Base-by-base conservation (phyloP, 2,113 vertebrate species). In the Oryzias celebensis region DNA sequence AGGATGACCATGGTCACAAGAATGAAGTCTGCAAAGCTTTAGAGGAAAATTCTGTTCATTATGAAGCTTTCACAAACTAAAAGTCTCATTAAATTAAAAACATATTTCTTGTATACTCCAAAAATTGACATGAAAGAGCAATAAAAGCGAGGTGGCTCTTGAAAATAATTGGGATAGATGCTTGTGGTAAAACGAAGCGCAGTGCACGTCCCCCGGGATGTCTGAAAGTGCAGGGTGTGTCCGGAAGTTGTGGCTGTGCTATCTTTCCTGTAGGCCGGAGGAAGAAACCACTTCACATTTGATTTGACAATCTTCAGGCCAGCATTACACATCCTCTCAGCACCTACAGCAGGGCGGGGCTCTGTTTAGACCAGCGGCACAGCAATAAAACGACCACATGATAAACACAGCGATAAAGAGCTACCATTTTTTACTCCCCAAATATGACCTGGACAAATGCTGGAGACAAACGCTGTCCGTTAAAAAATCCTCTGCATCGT, bases 241-340 rank as follows among this genome's bases (percentile, higher is more conserved):
- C 77, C 73, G 77, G 77, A 82, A 70, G 65, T 45, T 62, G 62
- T 20, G 2, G 70, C 55, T 48, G 49, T 53, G 15, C 31, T 50
- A 52, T 74, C 49, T 66, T 72, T 82, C 55, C 58, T 52, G 41
- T 47, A 48, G 36, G 26, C 46, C 28, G 43, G 18, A 72, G 62
- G 52, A 82, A 76, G 74, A 51, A 77, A 78, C 65, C 62, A 62
- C 59, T 85, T 75, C 59, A 76, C 61, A 59, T 74, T 60, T 69
- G 66, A 84, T 64, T 73, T 22, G 53, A 72, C 7, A 0, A 10
- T 22, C 50, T 15, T n/a, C 47, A 22, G 20, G 49, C 48, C 8
- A 26, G 2, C 26, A 24, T 49, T 46, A 62, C 20, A 55, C 22
- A 31, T 44, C 4, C 50, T 14, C 7, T 16, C 16, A 56, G 36